A percentile compares a stretch with the other conserved stretches of the same genome.
These are phyloP conservation scores for Philypnodon macrostomus DNA, from an alignment of 2,797 vertebrate genomes.

Conservation along the genomic window DNA sequence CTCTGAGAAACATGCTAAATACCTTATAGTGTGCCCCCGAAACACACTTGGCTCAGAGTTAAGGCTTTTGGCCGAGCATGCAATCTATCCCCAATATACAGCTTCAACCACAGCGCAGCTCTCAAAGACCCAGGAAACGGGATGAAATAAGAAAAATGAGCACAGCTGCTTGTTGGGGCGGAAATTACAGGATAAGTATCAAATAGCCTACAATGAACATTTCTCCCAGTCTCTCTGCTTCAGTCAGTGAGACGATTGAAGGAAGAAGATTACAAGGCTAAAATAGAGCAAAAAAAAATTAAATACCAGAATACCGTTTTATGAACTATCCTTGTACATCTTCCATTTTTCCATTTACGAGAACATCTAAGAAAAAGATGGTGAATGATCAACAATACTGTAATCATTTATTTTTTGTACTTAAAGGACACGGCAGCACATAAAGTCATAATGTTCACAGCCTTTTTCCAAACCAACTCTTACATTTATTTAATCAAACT, in stretches of 20 bases:
- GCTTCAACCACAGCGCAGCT: slow-evolving; percentile 24
- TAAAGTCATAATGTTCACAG: too few species aligned
- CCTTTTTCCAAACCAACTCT: too few species aligned
- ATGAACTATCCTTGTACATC: not conserved
- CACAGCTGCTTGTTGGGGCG: slow-evolving; percentile 35
- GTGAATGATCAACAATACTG: slow-evolving; percentile 1
- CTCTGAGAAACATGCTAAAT: slow-evolving; percentile 48
- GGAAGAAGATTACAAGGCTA: slow-evolving; percentile 1
- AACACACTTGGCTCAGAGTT: slow-evolving; percentile 50
- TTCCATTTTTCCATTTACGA: not conserved
- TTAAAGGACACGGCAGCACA: not conserved
- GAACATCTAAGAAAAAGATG: too few species aligned
- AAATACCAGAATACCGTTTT: not conserved
- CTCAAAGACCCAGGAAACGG: slow-evolving; percentile 20
- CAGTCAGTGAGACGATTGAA: slow-evolving; percentile 7
- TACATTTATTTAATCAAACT: too few species aligned
- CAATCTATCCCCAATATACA: slow-evolving; percentile 21
- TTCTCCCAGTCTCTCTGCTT: slow-evolving; percentile 10
- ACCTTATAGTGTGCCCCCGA: slow-evolving; percentile 43
- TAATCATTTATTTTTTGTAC: not conserved
- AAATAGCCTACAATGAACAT: slow-evolving; percentile 29
- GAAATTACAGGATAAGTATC: slow-evolving; percentile 35
- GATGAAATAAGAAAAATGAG: slow-evolving; percentile 29
- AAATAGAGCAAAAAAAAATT: not conserved
- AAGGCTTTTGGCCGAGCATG: slow-evolving; percentile 27